Evolutionary conservation across 1,140 invertebrate species (phyloP).

Genomic region (Zaprionus taronus): DNA sequence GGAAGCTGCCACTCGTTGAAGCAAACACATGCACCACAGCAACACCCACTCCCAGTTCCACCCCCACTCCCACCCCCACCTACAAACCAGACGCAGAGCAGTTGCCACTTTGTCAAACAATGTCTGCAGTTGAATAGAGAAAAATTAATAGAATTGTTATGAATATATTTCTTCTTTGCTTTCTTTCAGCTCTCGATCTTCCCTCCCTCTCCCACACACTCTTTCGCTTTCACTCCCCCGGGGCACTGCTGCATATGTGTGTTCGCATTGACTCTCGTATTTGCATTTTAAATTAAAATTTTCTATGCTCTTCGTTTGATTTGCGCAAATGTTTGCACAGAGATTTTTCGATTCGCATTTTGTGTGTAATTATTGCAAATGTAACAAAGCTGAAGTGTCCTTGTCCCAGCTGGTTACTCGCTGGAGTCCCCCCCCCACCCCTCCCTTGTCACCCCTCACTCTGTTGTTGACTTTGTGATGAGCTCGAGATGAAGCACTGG

Average conservation of each 20-base stretch:
- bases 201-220: background rate
- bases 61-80: background rate
- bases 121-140: constrained; percentile 25
- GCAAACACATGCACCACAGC: background rate
- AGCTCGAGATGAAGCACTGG: constrained; percentile 20
- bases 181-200: background rate
- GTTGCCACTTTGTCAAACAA: constrained; percentile 38
- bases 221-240: background rate
- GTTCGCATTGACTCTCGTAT: constrained; percentile 27
- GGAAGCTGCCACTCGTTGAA: background rate
- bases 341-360: constrained; percentile 44
- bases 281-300: constrained; percentile 55
- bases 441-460: background rate
- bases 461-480: constrained; percentile 34
- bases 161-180: constrained; percentile 42
- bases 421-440: no score
- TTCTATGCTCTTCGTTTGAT: constrained; percentile 41
- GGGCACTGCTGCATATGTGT: constrained; percentile 31
- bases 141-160: constrained; percentile 64
- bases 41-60: background rate
- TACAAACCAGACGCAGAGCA: constrained; percentile 16
- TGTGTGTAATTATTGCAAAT: constrained; percentile 54
- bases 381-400: constrained; percentile 38
- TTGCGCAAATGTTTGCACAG: constrained; percentile 51
- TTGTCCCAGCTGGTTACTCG: constrained; percentile 15